These are phyloP conservation scores for Puffinus mauretanicus DNA, from an alignment of 2,113 vertebrate species.

Conservation along the genomic window DNA sequence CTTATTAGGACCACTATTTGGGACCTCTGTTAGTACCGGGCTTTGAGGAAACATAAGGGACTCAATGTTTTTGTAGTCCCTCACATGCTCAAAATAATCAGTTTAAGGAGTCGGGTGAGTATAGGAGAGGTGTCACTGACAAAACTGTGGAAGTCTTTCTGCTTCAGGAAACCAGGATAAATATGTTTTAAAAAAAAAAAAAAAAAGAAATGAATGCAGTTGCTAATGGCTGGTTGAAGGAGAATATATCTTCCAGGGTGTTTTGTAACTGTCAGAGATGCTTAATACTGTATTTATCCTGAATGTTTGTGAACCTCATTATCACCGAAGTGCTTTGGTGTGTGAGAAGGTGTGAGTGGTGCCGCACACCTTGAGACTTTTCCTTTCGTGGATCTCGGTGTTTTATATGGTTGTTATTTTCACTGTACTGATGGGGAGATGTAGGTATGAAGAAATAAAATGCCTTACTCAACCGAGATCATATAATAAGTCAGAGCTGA, in stretches of 20 bases:
- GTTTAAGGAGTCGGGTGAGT: background rate
- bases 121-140: background rate
- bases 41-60: background rate
- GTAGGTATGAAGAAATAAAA: background rate
- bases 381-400: rapidly evolving
- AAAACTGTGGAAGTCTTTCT: background rate
- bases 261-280: background rate
- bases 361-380: background rate
- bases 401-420: background rate
- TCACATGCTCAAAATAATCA: background rate
- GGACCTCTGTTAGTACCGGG: background rate
- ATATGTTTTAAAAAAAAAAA: background rate
- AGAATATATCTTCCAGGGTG: background rate
- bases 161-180: background rate
- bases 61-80: background rate
- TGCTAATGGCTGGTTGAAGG: background rate
- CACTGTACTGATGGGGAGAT: background rate
- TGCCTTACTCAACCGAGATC: rapidly evolving
- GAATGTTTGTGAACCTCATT: background rate
- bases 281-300: background rate
- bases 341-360: background rate
- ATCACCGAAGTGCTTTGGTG: background rate
- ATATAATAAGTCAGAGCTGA: background rate
- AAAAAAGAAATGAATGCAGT: background rate
- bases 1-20: rapidly evolving